Evolutionary conservation across 1,140 invertebrate species (phyloP).

Genomic region (Propsilocerus akamusi): DNA sequence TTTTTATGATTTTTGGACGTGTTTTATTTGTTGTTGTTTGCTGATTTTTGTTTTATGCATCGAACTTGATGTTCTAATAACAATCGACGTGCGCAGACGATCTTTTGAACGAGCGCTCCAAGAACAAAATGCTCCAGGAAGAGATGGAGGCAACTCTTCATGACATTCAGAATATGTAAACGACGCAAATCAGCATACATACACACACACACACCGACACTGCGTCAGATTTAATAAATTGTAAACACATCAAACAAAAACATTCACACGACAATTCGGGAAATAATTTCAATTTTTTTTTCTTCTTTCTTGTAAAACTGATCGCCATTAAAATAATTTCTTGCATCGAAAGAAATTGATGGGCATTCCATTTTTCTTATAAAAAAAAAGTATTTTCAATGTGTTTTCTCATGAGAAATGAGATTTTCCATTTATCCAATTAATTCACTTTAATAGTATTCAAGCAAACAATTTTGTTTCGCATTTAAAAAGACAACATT

Average conservation of each 20-base stretch:
- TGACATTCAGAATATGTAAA: constrained; percentile 98
- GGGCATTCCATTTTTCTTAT: background rate
- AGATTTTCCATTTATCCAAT: background rate
- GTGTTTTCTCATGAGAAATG: background rate
- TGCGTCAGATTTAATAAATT: background rate
- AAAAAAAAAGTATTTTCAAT: background rate
- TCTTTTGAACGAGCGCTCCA: constrained; percentile 82
- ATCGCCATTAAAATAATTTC: background rate
- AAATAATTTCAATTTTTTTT: no score
- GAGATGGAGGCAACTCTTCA: constrained; percentile 98
- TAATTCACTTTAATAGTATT: constrained; percentile 6
- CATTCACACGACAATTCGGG: no score
- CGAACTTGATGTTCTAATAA: no score
- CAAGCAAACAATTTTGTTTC: constrained; percentile 14
- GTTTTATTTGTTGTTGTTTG: constrained; percentile 18
- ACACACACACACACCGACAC: background rate
- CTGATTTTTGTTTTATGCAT: constrained; percentile 14
- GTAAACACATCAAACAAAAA: background rate
- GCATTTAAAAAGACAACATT: constrained; percentile 24
- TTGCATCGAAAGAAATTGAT: background rate
- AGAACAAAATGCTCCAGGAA: constrained; percentile 90
- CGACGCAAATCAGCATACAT: no score
- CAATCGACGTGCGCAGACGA: constrained; percentile 52
- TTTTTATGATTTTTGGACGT: constrained; percentile 9
- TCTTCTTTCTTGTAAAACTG: no score